Conservation (phyloP, 2,888 invertebrate genomes). For the Aricia artaxerxes region DNA sequence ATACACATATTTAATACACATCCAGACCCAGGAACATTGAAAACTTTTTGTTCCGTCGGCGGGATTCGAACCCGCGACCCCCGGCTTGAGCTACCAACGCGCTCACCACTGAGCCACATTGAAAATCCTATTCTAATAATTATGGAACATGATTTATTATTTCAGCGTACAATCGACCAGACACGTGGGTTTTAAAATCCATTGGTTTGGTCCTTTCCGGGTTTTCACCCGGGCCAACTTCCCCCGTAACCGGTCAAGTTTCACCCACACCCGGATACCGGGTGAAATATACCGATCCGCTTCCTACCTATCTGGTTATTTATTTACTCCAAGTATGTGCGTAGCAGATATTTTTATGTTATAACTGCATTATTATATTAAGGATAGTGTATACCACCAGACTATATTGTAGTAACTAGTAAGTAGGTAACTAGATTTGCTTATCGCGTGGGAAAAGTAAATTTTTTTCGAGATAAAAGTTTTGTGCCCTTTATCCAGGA, state of each 20-base stretch:
- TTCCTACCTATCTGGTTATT: slow-evolving; percentile 53
- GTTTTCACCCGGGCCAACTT: slow-evolving; percentile 49
- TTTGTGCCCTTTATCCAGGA: too few species aligned
- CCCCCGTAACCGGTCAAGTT: slow-evolving; percentile 16
- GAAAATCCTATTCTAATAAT: background rate
- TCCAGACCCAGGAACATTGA: too few species aligned
- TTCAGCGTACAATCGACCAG: slow-evolving; percentile 40
- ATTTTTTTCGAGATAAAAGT: too few species aligned
- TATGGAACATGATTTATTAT: background rate
- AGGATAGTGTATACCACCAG: background rate
- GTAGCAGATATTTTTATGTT: background rate
- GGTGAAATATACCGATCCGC: slow-evolving; percentile 58
- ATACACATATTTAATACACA: too few species aligned
- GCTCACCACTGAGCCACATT: too few species aligned
- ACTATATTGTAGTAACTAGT: background rate
- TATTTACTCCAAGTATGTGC: slow-evolving; percentile 38
- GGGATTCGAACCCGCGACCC: too few species aligned
- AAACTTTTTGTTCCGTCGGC: too few species aligned
- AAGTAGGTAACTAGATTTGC: too few species aligned
- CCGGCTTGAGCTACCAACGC: too few species aligned
- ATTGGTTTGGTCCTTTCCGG: slow-evolving; percentile 59
- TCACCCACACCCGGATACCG: background rate
- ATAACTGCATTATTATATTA: background rate
- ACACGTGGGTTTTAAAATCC: slow-evolving; percentile 49
- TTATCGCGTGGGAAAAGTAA: too few species aligned